Evolutionary conservation across 2,113 vertebrate species (phyloP), one percentile per base, ranked within the genome.

Genomic region (Neotoma lepida): DNA sequence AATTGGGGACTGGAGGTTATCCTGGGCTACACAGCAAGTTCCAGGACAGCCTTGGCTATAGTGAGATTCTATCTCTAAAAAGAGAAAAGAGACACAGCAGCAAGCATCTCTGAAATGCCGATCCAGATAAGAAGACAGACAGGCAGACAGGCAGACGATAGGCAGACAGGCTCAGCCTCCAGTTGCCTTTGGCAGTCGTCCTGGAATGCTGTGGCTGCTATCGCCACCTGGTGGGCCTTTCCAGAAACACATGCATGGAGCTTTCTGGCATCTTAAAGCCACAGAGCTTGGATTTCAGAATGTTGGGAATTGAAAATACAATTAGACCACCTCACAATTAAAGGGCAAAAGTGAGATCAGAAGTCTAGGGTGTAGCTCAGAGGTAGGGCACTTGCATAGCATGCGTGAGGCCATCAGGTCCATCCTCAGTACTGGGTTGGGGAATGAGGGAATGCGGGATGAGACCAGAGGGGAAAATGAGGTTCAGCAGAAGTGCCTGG

Each of bases 171-270:
- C 39, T 35, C n/a, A 0, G 2, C 9, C 76, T 15, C 46, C 56
- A 3, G 35, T 26, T 66, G 2, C 28, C 54, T 20, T 1, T 1
- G 8, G 66, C 28, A 0, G 7, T 9, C 6, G 39, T 51, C 0
- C 0, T 66, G 71, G 14, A 91, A 97, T 6, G 63, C 88, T 4
- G 9, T 96, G 93, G 97, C 89, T 95, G 94, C 96, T 97, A 13
- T 82, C 96, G 98, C 98, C 98, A 97, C 88, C 98, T 98, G 91
- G 96, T 97, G 98, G 98, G 2, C 2, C 0, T 68, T 74, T 1
- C 0, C 41, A 63, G 80, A 86, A 94, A 86, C 66, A 12, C 90
- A 70, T 56, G 44, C 73, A 8, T 22, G 6, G 41, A 74, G 73
- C 58, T 54, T 6, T 0, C 1, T 14, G 2, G 0, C 35, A 9